These are phyloP conservation scores for Bombus waltoni DNA, from an alignment of 1,140 invertebrate species.

Conservation along the genomic window DNA sequence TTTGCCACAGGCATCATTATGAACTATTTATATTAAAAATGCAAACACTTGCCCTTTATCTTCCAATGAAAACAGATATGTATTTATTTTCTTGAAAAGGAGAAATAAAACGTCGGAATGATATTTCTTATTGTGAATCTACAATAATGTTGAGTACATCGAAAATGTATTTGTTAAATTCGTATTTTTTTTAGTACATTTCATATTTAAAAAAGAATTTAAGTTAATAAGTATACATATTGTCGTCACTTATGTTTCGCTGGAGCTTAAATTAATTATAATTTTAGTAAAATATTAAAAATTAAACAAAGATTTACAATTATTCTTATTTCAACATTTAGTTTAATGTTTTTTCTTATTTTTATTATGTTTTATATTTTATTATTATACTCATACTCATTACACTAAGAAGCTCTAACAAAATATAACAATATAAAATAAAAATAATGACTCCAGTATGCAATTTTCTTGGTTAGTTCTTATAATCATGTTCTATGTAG, in stretches of 20 bases:
- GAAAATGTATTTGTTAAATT: background rate
- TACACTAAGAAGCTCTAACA: no score
- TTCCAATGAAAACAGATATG: no score
- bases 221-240: background rate
- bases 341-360: background rate
- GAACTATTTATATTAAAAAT: slow-evolving; percentile 1
- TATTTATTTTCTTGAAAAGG: background rate
- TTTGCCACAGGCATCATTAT: background rate
- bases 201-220: background rate
- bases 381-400: no score
- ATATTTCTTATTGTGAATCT: background rate
- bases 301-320: no score
- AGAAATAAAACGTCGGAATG: background rate
- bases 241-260: background rate
- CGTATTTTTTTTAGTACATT: background rate
- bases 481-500: no score
- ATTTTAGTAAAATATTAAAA: background rate
- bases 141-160: background rate
- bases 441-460: no score
- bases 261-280: background rate
- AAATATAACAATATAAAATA: no score
- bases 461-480: no score
- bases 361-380: no score
- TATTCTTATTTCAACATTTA: background rate
- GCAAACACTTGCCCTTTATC: background rate